Percentiles rank a stretch among this genome's conserved stretches.
These are phyloP conservation scores for Sesia apiformis DNA, from an alignment of 2,888 invertebrate genomes.

Conservation along the genomic window DNA sequence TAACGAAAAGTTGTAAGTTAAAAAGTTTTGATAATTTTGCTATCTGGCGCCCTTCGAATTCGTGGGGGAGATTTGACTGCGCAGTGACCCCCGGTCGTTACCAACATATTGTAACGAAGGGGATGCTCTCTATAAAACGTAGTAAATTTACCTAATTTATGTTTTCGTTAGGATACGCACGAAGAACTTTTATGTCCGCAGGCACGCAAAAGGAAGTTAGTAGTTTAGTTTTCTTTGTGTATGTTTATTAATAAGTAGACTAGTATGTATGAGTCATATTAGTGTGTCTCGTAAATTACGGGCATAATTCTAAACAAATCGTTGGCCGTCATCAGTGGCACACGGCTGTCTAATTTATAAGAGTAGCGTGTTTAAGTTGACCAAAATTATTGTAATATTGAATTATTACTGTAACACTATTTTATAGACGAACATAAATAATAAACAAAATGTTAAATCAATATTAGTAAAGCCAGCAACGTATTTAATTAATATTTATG, in stretches of 20 bases:
- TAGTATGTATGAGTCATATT: constrained; percentile 49
- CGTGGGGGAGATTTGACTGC: constrained; percentile 55
- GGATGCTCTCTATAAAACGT: constrained; percentile 62
- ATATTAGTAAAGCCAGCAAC: constrained; percentile 17
- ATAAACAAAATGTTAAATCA: too few relatives aligned
- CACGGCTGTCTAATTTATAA: background rate
- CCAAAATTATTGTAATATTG: too few relatives aligned
- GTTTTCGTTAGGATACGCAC: constrained; percentile 69
- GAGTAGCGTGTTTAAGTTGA: background rate
- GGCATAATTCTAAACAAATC: constrained; percentile 7
- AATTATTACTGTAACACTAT: too few relatives aligned
- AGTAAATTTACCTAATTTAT: constrained; percentile 71
- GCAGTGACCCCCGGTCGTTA: constrained; percentile 64
- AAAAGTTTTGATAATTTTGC: constrained; percentile 70
- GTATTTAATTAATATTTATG: too few relatives aligned
- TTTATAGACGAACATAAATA: too few relatives aligned
- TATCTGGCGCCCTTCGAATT: constrained; percentile 45
- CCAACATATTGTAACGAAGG: constrained; percentile 69
- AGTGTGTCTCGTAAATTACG: constrained; percentile 43
- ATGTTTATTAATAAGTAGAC: constrained; percentile 57
- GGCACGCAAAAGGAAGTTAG: constrained; percentile 68
- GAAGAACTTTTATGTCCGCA: constrained; percentile 66
- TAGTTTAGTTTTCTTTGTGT: constrained; percentile 44
- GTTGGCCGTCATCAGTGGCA: background rate
- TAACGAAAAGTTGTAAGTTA: constrained; percentile 67